Evolutionary conservation across 2,113 vertebrate genomes (phyloP).

Genomic region (Eudyptes chrysolophus): DNA sequence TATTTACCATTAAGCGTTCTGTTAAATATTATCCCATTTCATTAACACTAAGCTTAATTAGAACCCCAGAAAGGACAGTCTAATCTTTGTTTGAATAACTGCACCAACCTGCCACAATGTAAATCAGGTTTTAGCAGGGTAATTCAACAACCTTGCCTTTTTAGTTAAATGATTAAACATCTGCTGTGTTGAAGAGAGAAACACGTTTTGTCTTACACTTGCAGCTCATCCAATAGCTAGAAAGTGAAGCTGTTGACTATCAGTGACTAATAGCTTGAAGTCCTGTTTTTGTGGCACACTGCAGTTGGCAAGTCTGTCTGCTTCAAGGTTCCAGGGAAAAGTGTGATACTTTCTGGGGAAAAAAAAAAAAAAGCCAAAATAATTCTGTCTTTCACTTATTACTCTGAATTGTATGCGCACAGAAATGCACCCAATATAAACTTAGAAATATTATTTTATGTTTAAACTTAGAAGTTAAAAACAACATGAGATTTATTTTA

Average conservation of each 20-base stretch:
- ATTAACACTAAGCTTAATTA: conserved; percentile 21
- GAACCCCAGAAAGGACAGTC: background rate
- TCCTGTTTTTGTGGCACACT: background rate
- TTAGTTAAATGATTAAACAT: conserved; percentile 35
- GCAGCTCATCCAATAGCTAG: background rate
- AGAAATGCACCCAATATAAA: background rate
- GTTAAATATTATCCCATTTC: background rate
- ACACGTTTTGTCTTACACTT: background rate
- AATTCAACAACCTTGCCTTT: background rate
- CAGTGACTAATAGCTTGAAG: conserved; percentile 6
- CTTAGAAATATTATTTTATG: background rate
- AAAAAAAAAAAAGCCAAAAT: background rate
- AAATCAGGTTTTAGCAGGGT: conserved; percentile 4
- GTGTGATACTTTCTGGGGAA: background rate
- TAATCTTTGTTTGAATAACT: conserved; percentile 29
- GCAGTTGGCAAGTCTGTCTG: background rate
- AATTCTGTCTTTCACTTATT: background rate
- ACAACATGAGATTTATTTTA: background rate
- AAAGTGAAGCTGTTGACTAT: background rate
- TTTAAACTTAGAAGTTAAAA: background rate
- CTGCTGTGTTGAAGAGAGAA: background rate
- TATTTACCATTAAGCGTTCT: background rate
- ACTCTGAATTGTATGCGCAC: background rate
- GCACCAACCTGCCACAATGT: background rate
- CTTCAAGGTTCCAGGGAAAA: background rate